Base-by-base conservation (phyloP, 2,113 vertebrate species). In the Microcebus lehilahytsara region DNA sequence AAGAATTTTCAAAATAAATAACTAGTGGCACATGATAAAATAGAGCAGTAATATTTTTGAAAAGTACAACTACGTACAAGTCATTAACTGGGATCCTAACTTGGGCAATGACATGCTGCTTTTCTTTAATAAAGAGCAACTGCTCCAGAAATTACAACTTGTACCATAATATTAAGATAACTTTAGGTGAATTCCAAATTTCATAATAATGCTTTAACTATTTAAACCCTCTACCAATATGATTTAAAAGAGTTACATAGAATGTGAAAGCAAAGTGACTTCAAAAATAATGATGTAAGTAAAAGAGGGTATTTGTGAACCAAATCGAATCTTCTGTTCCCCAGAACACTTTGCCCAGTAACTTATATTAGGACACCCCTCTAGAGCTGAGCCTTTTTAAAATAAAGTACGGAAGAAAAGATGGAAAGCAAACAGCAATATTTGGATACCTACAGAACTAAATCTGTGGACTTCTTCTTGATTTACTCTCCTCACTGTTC, bases 361-460 rank as follows among this genome's bases (percentile, higher is more conserved):
- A 13, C 10, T 27, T 64, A 9, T 46, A 14, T 37, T 30, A 94
- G 20, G 89, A 66, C 19, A 71, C 20, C 3, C 64, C 4, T 9
- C 17, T 22, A 77, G n/a, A 69, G 32, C 13, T 10, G 42, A 89
- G 5, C 3, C 10, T 78, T 37, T 37, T 87, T 53, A 40, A 62
- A 32, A 69, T 27, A 91, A 93, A 87, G 27, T 13, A 72, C 4
- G 12, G 10, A 85, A 94, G 78, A 49, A 60, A 95, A 91, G 69
- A 62, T 13, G 34, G 42, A 93, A 97, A 87, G 93, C 9, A 85
- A 64, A 86, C 51, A 19, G 85, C 23, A 8, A 89, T 3, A 86
- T 62, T 53, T 2, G 66, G 81, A 99, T 99, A 99, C 99, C 97
- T 99, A 99, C 99, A 84, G 99, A 99, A 97, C 99, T 99, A 95